Evolutionary conservation across 2,888 invertebrate species (phyloP).

Genomic region (Cataglyphis livida): DNA sequence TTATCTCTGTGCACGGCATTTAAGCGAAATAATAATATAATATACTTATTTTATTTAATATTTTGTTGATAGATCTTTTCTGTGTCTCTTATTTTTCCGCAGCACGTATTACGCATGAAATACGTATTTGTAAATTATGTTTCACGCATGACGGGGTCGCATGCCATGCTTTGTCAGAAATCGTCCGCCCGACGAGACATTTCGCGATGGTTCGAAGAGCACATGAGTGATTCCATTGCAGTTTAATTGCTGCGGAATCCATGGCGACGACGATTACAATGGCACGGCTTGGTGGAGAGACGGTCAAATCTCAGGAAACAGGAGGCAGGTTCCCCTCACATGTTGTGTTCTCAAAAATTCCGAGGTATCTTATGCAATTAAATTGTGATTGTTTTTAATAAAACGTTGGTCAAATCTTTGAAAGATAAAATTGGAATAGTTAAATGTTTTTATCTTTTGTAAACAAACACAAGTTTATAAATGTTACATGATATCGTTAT

Average conservation of each 20-base stretch:
- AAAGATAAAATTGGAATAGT: not conserved
- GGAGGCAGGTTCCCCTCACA: constrained; percentile 82
- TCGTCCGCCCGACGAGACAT: constrained; percentile 35
- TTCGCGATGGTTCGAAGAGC: constrained; percentile 55
- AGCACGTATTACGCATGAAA: constrained; percentile 9
- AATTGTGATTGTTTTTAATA: not conserved
- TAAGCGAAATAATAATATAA: not conserved
- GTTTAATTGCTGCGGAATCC: constrained; percentile 86
- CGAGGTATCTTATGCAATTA: constrained; percentile 75
- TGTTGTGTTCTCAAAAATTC: constrained; percentile 83
- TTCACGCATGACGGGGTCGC: constrained; percentile 42
- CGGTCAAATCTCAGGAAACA: constrained; percentile 79
- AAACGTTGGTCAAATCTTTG: not conserved
- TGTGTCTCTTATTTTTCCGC: not conserved
- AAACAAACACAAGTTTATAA: not conserved
- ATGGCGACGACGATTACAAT: constrained; percentile 84
- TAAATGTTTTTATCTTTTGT: not conserved
- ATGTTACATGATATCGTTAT: not conserved
- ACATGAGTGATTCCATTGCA: constrained; percentile 73
- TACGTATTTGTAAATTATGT: constrained; percentile 51
- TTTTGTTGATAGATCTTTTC: not conserved
- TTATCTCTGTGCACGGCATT: constrained; percentile 1
- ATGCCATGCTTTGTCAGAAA: constrained; percentile 34
- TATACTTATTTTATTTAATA: not conserved
- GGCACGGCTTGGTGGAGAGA: constrained; percentile 85